These are phyloP conservation scores for Gasterosteus aculeatus DNA, from an alignment of 2,113 vertebrate genomes.

Conservation along the genomic window DNA sequence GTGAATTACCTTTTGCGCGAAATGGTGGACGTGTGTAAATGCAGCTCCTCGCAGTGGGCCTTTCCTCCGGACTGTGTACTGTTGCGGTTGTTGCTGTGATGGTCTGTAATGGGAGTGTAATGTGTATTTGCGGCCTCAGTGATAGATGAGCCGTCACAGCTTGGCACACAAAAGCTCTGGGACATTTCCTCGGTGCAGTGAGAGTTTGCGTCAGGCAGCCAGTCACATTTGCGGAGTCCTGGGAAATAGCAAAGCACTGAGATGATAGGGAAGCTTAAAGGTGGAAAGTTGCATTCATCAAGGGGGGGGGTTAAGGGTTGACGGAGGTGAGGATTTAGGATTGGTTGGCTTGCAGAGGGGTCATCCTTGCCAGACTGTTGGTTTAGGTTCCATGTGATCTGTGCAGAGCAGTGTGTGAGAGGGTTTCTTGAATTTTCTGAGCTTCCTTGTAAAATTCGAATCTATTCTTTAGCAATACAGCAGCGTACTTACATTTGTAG, in stretches of 20 bases:
- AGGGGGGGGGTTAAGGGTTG: slow-evolving; percentile 28
- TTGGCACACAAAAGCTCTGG: slow-evolving; percentile 69
- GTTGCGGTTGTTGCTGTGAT: slow-evolving; percentile 55
- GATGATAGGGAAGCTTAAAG: slow-evolving; percentile 55
- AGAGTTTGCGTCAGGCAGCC: slow-evolving; percentile 76
- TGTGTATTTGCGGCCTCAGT: slow-evolving; percentile 69
- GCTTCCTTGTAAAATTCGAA: background rate
- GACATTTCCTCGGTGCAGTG: slow-evolving; percentile 78
- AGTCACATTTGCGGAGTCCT: slow-evolving; percentile 79
- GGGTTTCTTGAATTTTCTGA: slow-evolving; percentile 14
- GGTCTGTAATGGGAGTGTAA: slow-evolving; percentile 69
- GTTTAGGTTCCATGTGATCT: background rate
- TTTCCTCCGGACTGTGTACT: slow-evolving; percentile 34
- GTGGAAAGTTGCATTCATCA: slow-evolving; percentile 61
- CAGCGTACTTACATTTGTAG: background rate
- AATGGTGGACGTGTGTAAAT: slow-evolving; percentile 17
- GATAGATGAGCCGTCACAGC: slow-evolving; percentile 73
- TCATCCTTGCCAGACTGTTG: background rate
- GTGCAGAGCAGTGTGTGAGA: background rate
- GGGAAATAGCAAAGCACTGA: slow-evolving; percentile 80
- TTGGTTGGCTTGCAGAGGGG: slow-evolving; percentile 18
- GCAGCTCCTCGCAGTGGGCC: slow-evolving; percentile 25
- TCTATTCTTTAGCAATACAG: background rate
- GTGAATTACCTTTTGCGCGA: slow-evolving; percentile 31
- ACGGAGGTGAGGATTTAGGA: slow-evolving; percentile 28